These are phyloP conservation scores for Zygothrica quintamaculata DNA, from an alignment of 2,888 invertebrate species.

Conservation along the genomic window DNA sequence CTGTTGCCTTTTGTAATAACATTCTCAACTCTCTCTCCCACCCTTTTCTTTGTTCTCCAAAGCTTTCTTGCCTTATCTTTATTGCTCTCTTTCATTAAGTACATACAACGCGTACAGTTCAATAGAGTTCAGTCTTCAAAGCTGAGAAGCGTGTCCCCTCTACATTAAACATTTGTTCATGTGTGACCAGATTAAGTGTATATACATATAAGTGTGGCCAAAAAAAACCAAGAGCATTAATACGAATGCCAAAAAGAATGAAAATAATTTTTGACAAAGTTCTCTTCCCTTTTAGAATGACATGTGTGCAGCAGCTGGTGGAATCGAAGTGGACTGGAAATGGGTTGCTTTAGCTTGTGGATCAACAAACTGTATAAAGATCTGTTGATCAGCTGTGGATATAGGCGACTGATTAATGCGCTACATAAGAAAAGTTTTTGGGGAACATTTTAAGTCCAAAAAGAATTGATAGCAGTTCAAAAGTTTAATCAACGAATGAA, in stretches of 20 bases:
- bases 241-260: slow-evolving; percentile 47
- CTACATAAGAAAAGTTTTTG: neutral
- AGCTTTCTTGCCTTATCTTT: slow-evolving; percentile 58
- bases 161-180: slow-evolving; percentile 33
- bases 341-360: too few relatives aligned
- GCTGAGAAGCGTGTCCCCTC: slow-evolving; percentile 23
- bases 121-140: slow-evolving; percentile 61
- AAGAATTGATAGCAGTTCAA: too few relatives aligned
- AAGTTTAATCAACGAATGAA: too few relatives aligned
- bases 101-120: slow-evolving; percentile 47
- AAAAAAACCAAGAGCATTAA: slow-evolving; percentile 22
- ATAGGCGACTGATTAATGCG: slow-evolving; percentile 13
- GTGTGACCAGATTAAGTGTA: slow-evolving; percentile 38
- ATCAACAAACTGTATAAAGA: neutral
- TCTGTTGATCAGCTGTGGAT: neutral
- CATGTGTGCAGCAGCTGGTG: slow-evolving; percentile 71
- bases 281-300: slow-evolving; percentile 46
- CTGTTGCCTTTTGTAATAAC: slow-evolving; percentile 26
- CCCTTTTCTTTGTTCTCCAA: slow-evolving; percentile 54
- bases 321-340: too few relatives aligned
- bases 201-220: slow-evolving; percentile 35
- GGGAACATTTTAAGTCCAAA: too few relatives aligned
- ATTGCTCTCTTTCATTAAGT: slow-evolving; percentile 22
- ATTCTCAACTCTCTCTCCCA: slow-evolving; percentile 27
- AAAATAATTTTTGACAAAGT: too few relatives aligned